Base-by-base conservation (phyloP, 2,888 invertebrate species). In the Apodemia zela region DNA sequence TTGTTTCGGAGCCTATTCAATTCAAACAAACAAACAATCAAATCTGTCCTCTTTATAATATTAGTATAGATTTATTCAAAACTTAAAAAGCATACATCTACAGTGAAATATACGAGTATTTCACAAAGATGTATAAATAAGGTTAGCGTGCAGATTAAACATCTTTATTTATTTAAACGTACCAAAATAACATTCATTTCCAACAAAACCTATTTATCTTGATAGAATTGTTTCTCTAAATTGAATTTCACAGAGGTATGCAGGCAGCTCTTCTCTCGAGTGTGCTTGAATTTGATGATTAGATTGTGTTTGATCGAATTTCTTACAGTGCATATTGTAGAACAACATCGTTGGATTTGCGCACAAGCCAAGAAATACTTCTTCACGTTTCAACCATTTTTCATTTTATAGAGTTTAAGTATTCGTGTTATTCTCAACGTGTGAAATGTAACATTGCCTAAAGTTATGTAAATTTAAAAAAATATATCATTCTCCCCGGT, bases 191-290 rank as follows among this genome's bases (percentile, higher is more conserved):
- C 45, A 45, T n/a, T 45, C 1, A 45, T 45, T 6, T 45, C 15
- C n/a, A 45, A 45, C n/a, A 45, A 45, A 45, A 51, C 21, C 51
- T 51, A 51, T 51, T 21, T 51, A 6, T 51, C 18, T 51, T 51
- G 21, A 51, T 21, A 45, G 45, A 51, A 51, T 51, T 51, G 51
- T 51, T 51, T 51, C 51, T 51, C 21, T 51, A 51, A 51, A 51
- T 51, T 51, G 51, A 51, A 51, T 51, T 51, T 51, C 51, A 51
- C 51, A 51, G 51, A 51, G 51, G 21, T 51, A 51, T 18, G 51
- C 15, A 51, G 51, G 51, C 15, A 51, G 51, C 51, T 51, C 51
- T 51, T 51, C 21, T 18, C 51, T 51, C 8, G 21, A 51, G 51
- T 51, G 51, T 51, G 21, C 51, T 51, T 25, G 51, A 21, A 25